Evolutionary conservation across 2,797 vertebrate species (phyloP), one percentile per base, ranked within the genome.

Genomic region (Rhabdophis nuchalis): DNA sequence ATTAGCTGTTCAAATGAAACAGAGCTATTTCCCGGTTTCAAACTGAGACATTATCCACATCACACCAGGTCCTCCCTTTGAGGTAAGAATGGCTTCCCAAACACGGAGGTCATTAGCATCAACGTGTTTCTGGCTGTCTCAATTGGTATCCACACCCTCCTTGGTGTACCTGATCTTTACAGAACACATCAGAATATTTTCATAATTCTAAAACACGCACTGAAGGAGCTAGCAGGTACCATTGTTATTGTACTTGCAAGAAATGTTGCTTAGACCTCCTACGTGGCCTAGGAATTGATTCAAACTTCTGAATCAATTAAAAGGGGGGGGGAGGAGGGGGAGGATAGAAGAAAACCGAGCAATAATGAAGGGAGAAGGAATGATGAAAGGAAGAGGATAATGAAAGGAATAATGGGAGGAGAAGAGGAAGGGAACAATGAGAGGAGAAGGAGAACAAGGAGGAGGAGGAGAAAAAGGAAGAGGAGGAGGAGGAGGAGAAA

Each of bases 1-100:
- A 92, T 87, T 88, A 88, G 90, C 32, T 88, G 87, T 50, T 91
- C 86, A 92, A 96, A 89, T 60, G 92, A 92, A 90, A 82, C 41
- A 12, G 36, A 82, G 36, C 77, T 46, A 82, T 82, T 82, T 11
- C 77, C 9, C 1, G 10, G 41, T 82, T 82, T 82, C 77, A 25
- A 46, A 82, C 77, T 5, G 36, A 82, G 77, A 41, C 41, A 46
- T 82, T 46, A 46, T 25, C 36, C 36, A 46, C 36, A 46, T 5
- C 77, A 12, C 36, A 82, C 36, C 36, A 12, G 41, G 20, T 25
- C 23, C 46, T 82, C 77, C 41, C 77, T 82, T 46, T 46, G 41
- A 46, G 36, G 36, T 46, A 46, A 46, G 10, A 82, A 82, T 25
- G 77, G 41, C 5, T 82, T 82, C 36, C 23, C 23, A 46, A 25